These are phyloP conservation scores for Lithobates pipiens DNA, from an alignment of 2,797 vertebrate genomes.

Conservation along the genomic window DNA sequence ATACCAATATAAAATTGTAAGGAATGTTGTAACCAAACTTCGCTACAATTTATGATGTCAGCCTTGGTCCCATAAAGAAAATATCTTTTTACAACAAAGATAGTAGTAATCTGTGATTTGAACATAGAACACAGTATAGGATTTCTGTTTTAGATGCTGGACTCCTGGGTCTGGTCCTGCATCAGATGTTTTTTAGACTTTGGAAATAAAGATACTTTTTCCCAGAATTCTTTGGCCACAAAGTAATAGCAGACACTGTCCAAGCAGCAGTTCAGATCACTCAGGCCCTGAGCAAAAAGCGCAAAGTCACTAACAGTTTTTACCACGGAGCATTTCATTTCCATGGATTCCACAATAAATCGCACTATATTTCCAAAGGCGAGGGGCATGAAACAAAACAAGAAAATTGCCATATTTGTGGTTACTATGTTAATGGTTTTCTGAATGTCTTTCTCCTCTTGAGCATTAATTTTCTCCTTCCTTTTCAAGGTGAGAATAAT, in stretches of 20 bases:
- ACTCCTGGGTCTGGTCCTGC: conserved; percentile 29
- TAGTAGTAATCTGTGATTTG: background rate
- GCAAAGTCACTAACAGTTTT: background rate
- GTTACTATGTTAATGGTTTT: conserved; percentile 69
- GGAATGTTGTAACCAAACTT: background rate
- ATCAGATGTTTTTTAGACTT: conserved; percentile 27
- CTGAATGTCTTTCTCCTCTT: conserved; percentile 63
- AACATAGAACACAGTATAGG: background rate
- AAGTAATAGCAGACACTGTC: conserved; percentile 84
- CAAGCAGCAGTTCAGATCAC: conserved; percentile 83
- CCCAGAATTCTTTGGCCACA: conserved; percentile 73
- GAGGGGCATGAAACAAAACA: conserved; percentile 77
- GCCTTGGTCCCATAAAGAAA: background rate
- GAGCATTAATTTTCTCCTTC: conserved; percentile 7
- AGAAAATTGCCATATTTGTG: conserved; percentile 73
- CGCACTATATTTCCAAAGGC: conserved; percentile 48
- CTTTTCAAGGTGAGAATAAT: conserved; percentile 1
- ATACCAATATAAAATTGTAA: background rate
- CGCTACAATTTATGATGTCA: background rate
- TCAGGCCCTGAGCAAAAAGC: conserved; percentile 69
- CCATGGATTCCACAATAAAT: background rate
- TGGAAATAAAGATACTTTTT: conserved; percentile 52
- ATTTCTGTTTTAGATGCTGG: conserved; percentile 22
- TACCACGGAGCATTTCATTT: fast-evolving
- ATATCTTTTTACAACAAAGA: background rate